These are phyloP conservation scores for Drosophila helvetica DNA, from an alignment of 2,888 invertebrate genomes.

Conservation along the genomic window DNA sequence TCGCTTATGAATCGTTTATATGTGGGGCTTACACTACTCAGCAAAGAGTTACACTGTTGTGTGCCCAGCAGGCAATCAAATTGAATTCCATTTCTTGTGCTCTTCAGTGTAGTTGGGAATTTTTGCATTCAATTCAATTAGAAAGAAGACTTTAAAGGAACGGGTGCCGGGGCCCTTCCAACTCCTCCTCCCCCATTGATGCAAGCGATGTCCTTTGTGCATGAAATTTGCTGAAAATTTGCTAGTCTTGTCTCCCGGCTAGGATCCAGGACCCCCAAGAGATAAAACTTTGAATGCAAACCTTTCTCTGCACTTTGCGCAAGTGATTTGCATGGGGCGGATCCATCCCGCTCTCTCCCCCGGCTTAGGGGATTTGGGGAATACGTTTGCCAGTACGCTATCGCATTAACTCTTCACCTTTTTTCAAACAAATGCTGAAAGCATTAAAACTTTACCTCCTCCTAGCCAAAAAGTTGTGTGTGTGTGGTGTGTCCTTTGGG, in stretches of 20 bases:
- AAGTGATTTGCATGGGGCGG: slow-evolving; percentile 66
- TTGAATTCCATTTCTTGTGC: slow-evolving; percentile 19
- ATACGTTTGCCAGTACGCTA: slow-evolving; percentile 49
- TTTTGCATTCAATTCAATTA: slow-evolving; percentile 77
- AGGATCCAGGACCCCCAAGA: slow-evolving; percentile 25
- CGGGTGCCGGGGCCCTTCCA: no score
- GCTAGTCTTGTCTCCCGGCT: slow-evolving; percentile 74
- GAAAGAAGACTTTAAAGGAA: slow-evolving; percentile 63
- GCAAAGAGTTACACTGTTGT: slow-evolving; percentile 7
- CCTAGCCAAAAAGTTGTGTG: slow-evolving; percentile 6
- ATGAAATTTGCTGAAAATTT: slow-evolving; percentile 81
- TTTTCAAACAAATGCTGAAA: slow-evolving; percentile 42
- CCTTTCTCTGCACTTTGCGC: slow-evolving; percentile 64
- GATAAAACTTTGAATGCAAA: slow-evolving; percentile 48
- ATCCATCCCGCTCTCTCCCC: neutral
- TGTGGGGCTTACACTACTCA: slow-evolving; percentile 30
- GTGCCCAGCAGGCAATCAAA: slow-evolving; percentile 4
- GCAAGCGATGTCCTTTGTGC: slow-evolving; percentile 66
- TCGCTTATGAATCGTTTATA: slow-evolving; percentile 59
- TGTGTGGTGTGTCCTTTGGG: slow-evolving; percentile 52
- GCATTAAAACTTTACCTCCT: slow-evolving; percentile 63
- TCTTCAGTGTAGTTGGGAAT: slow-evolving; percentile 50
- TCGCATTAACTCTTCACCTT: slow-evolving; percentile 68
- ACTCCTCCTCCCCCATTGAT: slow-evolving; percentile 42
- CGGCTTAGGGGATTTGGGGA: slow-evolving; percentile 63